A percentile compares a stretch with the other conserved stretches of the same genome.
phyloP scores from a whole-genome alignment of 2,888 invertebrate genomes.

The Metopia argyrocephala region DNA sequence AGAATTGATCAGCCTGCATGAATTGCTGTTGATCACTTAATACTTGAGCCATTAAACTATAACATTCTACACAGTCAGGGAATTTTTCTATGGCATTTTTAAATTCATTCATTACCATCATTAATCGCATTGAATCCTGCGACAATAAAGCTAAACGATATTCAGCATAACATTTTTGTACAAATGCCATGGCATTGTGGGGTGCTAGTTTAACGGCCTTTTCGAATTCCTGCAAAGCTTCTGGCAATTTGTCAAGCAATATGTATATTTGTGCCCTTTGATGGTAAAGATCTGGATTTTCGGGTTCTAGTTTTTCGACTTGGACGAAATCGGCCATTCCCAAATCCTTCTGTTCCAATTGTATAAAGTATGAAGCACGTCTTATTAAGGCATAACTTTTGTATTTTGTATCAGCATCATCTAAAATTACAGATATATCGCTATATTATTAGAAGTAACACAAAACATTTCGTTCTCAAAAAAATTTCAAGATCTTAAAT shows the following conservation, averaged over 20 bases:
- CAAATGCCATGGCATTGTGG: conserved; percentile 89
- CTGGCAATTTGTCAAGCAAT: conserved; percentile 88
- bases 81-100: conserved; percentile 87
- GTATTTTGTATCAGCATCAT: conserved; percentile 81
- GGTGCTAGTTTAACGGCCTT: conserved; percentile 90
- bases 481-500: too few species aligned
- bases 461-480: too few species aligned
- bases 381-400: conserved; percentile 93
- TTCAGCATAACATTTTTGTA: conserved; percentile 94
- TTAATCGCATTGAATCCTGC: conserved; percentile 82
- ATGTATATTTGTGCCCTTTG: conserved; percentile 94
- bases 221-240: conserved; percentile 90
- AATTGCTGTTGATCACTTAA: conserved; percentile 91
- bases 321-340: conserved; percentile 88
- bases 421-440: conserved; percentile 67
- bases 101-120: conserved; percentile 86
- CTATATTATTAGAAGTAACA: too few species aligned
- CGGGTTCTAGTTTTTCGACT: conserved; percentile 87
- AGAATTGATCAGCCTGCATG: conserved; percentile 89
- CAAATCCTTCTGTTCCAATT: conserved; percentile 85
- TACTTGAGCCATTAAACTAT: conserved; percentile 93
- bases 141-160: conserved; percentile 85
- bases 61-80: conserved; percentile 91
- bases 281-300: conserved; percentile 93
- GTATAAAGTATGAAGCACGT: conserved; percentile 90